Base-by-base conservation (phyloP, 2,113 vertebrate genomes). In the Psammodynastes pulverulentus region DNA sequence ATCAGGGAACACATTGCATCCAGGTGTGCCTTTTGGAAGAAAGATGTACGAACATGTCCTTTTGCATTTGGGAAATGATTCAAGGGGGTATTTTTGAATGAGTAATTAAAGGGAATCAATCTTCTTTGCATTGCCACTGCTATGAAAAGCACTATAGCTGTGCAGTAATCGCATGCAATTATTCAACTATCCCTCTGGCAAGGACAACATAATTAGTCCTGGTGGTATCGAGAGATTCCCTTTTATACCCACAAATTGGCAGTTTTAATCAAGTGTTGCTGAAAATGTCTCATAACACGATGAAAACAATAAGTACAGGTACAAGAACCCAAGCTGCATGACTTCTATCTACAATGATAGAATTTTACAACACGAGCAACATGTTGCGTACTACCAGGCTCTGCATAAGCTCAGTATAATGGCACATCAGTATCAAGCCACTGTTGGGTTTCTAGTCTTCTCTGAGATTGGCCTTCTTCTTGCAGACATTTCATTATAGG, bases 21-120 rank as follows among this genome's bases (percentile, higher is more conserved):
- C 93, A 94, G 92, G 86, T 92, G 86, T 92, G 56, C 87, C 94
- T 97, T 97, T 97, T 95, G 91, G 96, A 97, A 97, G 92, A 96
- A 97, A 96, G 94, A 97, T 96, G 96, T 97, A 97, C 95, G 92
- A 96, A 97, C 93, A 95, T 94, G 91, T 97, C 95, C n/a, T 90
- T 56, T 97, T 49, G 93, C 97, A 93, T 97, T 96, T 96, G 93
- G 97, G 95, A 89, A 97, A 94, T 94, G 93, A 96, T 97, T 96
- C 1, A 2, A 96, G 94, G 92, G 95, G 94, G 94, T 97, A 96
- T 96, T 98, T 98, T 91, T 97, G 94, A 97, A 97, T 98, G 97
- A 98, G 97, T 98, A 98, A 98, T 98, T 98, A 98, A 98, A 98
- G 95, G 93, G 96, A 97, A 98, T 98, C 97, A 97, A 98, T 98